Evolutionary conservation across 2,113 vertebrate species (phyloP).

Genomic region (Muscicapa adusta): DNA sequence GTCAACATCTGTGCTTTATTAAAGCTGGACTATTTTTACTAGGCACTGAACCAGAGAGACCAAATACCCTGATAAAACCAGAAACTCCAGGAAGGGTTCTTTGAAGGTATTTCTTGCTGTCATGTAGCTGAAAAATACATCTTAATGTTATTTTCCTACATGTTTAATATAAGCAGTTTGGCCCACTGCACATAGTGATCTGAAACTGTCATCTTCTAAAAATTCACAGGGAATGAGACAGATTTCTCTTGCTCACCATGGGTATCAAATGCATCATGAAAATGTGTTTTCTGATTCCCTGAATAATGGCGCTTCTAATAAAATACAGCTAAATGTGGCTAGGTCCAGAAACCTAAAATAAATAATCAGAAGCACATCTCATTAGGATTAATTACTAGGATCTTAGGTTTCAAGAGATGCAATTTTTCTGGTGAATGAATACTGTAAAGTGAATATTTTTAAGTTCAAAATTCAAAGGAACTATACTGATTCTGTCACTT

Average conservation of each 20-base stretch:
- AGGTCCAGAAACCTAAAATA: neutral
- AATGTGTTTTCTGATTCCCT: neutral
- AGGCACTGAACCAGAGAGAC: slow-evolving; percentile 78
- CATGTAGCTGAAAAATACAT: slow-evolving; percentile 66
- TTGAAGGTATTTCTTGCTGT: slow-evolving; percentile 74
- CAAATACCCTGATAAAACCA: slow-evolving; percentile 77
- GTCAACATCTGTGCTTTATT: slow-evolving; percentile 80
- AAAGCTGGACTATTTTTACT: slow-evolving; percentile 75
- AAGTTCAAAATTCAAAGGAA: neutral
- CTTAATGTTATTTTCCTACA: slow-evolving; percentile 53
- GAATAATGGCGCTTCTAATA: neutral
- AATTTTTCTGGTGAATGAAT: neutral
- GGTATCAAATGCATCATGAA: neutral
- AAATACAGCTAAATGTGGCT: neutral
- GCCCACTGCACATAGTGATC: neutral
- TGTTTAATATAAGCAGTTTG: slow-evolving; percentile 61
- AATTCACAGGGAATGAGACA: neutral
- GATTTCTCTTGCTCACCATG: neutral
- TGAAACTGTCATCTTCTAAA: neutral
- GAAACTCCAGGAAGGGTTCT: slow-evolving; percentile 74
- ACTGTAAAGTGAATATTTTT: neutral
- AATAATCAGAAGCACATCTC: neutral
- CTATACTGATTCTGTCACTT: neutral
- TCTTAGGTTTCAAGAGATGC: neutral
- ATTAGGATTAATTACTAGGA: neutral